Base-by-base conservation (phyloP, 2,888 invertebrate species). In the Drosophila tanythrix region DNA sequence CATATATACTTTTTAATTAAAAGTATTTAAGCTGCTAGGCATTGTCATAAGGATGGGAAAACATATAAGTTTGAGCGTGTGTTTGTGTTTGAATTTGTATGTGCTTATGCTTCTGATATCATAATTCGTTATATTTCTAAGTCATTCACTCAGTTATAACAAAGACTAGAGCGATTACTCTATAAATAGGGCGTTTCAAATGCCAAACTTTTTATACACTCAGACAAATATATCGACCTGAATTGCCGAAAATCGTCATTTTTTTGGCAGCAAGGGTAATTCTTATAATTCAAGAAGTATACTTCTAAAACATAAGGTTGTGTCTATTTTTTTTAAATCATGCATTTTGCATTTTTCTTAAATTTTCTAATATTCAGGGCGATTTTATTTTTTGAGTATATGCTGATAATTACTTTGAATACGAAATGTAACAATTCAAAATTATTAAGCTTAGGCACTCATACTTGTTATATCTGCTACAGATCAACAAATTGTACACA, bases 1-100 rank as follows among this genome's bases (percentile, higher is more conserved):
- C 59, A 57, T 55, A 50, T 5, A 50, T 48, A 58, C 67, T 57
- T 65, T 80, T 56, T 68, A 76, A 79, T 77, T 72, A 80, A 80
- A 76, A 81, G 60, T 69, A 71, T 55, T 61, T 58, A 57, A 48
- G 58, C 56, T 62, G 52, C 61, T 71, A 15, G 53, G 31, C 38
- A n/a, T 46, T 67, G 68, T 38, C 31, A 15, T 21, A 13, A 10
- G 36, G 35, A 21, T 3, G 10, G 11, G 3, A 13, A 6, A 25
- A 15, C n/a, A 21, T 2, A 25, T 13, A 53, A 27, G 10, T 33
- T 51, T 52, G 58, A 53, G 21, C 21, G 6, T 21, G 15, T 8
- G 25, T n/a, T 13, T 27, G 55, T 29, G n/a, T n/a, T 18, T 13
- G 40, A 10, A n/a, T n/a, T n/a, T 40, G 36, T 36, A 15, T 50